These are phyloP conservation scores for Athetis lepigone DNA, from an alignment of 2,888 invertebrate species.

Conservation along the genomic window DNA sequence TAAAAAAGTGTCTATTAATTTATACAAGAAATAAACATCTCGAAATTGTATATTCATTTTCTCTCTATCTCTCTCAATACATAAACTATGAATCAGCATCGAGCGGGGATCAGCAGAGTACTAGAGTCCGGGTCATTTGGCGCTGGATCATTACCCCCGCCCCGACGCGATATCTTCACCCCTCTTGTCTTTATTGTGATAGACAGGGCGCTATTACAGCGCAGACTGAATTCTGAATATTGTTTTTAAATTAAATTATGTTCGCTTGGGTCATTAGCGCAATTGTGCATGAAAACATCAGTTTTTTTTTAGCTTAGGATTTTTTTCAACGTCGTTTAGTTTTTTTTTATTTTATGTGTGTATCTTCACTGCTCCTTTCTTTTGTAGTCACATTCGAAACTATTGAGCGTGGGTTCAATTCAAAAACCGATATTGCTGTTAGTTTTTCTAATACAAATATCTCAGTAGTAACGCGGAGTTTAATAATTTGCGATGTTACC, in stretches of 20 bases:
- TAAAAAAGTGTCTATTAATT: no score
- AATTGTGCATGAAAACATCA: constrained; percentile 15
- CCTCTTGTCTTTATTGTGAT: constrained; percentile 56
- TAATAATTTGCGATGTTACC: no score
- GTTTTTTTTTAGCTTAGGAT: no score
- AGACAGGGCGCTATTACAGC: constrained; percentile 36
- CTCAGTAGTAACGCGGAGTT: no score
- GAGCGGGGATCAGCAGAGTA: constrained; percentile 23
- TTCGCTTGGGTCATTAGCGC: constrained; percentile 23
- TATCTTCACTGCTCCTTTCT: background rate
- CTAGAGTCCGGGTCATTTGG: constrained; percentile 60
- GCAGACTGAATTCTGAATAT: constrained; percentile 39
- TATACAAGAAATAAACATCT: no score
- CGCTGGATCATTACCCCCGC: constrained; percentile 66
- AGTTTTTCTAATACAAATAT: no score
- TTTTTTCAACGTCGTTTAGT: background rate
- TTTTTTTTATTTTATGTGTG: background rate
- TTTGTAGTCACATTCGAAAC: background rate
- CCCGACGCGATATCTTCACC: constrained; percentile 64
- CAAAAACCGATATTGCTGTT: no score
- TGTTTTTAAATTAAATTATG: constrained; percentile 31
- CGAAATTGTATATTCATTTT: background rate
- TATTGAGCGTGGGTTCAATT: no score
- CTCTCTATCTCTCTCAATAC: background rate
- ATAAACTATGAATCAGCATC: constrained; percentile 38